These are phyloP conservation scores for Bilobella aurantiaca DNA, from an alignment of 1,140 invertebrate genomes.

Conservation along the genomic window DNA sequence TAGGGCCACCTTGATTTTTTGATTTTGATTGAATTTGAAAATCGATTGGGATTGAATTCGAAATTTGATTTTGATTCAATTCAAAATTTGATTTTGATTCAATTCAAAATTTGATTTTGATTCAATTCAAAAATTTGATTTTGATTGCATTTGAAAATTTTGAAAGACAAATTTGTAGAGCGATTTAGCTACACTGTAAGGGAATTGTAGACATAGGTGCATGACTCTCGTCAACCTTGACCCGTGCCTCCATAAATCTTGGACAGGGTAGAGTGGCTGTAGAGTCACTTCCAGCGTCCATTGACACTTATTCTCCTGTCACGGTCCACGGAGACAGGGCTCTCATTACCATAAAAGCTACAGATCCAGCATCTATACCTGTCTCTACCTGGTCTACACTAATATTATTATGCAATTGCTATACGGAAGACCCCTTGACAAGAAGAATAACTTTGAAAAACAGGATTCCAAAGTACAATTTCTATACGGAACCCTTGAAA, in stretches of 20 bases:
- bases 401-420: background rate
- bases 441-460: background rate
- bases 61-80: too few relatives aligned
- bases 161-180: too few relatives aligned
- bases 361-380: background rate
- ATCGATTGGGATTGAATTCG: too few relatives aligned
- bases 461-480: background rate
- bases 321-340: background rate
- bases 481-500: background rate
- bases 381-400: background rate
- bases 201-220: background rate
- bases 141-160: too few relatives aligned
- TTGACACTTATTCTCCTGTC: slow-evolving; percentile 3
- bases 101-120: too few relatives aligned
- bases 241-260: slow-evolving; percentile 1
- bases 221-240: background rate
- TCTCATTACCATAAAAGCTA: slow-evolving; percentile 3
- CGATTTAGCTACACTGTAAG: too few relatives aligned
- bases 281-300: background rate
- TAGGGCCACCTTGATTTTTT: too few relatives aligned
- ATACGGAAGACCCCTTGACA: too few relatives aligned
- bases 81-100: too few relatives aligned
- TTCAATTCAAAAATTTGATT: too few relatives aligned
- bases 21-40: too few relatives aligned
- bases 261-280: background rate